These are phyloP conservation scores for Sebastes elongatus DNA, from an alignment of 2,797 vertebrate species.

Conservation along the genomic window DNA sequence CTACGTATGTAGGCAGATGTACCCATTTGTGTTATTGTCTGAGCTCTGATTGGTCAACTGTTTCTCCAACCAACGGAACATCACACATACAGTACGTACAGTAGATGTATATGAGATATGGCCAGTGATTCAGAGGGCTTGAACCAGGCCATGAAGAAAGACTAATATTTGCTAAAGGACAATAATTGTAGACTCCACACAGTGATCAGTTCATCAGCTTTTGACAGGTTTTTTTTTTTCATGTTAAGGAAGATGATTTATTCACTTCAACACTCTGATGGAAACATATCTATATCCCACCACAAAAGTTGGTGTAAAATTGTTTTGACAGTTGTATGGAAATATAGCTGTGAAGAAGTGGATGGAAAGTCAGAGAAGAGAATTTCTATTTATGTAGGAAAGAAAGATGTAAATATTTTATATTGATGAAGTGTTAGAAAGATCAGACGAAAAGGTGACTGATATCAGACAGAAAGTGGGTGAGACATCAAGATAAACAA, in stretches of 20 bases:
- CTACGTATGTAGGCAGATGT: not conserved
- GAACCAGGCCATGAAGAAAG: not conserved
- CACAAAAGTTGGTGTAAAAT: not conserved
- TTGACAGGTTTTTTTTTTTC: not conserved
- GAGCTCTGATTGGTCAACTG: too few relatives aligned
- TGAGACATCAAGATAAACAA: not conserved
- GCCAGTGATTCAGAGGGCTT: not conserved
- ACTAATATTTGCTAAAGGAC: not conserved
- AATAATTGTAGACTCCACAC: not conserved
- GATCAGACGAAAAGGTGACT: not conserved
- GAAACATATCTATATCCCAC: not conserved
- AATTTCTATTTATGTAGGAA: not conserved
- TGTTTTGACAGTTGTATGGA: not conserved
- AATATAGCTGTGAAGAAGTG: not conserved
- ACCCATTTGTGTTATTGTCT: too few relatives aligned
- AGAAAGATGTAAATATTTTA: not conserved
- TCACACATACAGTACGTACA: not conserved
- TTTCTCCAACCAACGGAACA: not conserved
- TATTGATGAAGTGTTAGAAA: not conserved
- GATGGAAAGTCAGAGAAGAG: not conserved
- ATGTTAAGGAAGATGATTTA: not conserved
- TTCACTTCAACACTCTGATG: not conserved
- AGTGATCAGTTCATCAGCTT: not conserved
- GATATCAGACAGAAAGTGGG: not conserved
- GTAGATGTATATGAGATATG: not conserved